Percentiles rank a stretch among this genome's conserved stretches.
These are phyloP conservation scores for Ophion slaviceki DNA, from an alignment of 2,888 invertebrate genomes.

Conservation along the genomic window DNA sequence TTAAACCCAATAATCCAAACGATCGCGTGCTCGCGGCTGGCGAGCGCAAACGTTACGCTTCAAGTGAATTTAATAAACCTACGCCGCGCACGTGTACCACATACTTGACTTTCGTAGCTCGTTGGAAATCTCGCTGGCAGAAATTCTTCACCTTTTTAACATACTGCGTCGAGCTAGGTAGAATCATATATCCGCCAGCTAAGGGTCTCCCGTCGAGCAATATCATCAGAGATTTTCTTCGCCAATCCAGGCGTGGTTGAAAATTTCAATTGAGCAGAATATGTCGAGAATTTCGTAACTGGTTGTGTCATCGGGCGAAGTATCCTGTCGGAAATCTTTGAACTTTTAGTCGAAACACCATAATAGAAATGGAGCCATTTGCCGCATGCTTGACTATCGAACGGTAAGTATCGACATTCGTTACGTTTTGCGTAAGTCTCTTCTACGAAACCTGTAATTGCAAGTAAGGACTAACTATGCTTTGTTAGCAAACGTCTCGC, in stretches of 20 bases:
- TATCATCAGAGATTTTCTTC: slow-evolving; percentile 6
- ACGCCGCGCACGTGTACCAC: slow-evolving; percentile 8
- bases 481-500: background rate
- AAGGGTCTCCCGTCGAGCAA: background rate
- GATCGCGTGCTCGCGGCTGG: slow-evolving; percentile 1
- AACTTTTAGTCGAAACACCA: background rate
- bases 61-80: slow-evolving; percentile 24
- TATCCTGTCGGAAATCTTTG: background rate
- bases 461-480: background rate
- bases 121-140: background rate
- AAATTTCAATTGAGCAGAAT: background rate
- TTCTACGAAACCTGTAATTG: background rate
- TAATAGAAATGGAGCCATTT: slow-evolving; percentile 1
- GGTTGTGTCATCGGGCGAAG: background rate
- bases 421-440: background rate
- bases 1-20: slow-evolving; percentile 73
- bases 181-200: background rate
- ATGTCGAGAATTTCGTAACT: slow-evolving; percentile 3
- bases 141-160: slow-evolving; percentile 39
- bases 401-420: background rate
- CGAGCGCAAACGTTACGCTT: slow-evolving; percentile 9
- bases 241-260: background rate
- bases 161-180: background rate
- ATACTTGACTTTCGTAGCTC: slow-evolving; percentile 12
- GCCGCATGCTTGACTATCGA: background rate